phyloP scores from a whole-genome alignment of 2,888 invertebrate species.

The Nymphalis polychloros region DNA sequence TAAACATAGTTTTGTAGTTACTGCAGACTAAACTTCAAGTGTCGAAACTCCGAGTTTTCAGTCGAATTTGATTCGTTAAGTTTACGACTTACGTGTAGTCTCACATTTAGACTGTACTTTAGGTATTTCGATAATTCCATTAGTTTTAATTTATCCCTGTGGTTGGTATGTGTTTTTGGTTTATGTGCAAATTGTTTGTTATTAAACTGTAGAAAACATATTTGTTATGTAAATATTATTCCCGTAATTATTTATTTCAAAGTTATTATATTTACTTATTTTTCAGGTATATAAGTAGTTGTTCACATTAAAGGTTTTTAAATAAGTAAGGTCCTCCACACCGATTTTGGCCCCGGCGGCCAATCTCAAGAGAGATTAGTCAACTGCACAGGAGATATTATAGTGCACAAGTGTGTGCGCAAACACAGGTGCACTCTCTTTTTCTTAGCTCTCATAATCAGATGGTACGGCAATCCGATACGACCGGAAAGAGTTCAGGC shows the following conservation, averaged over 20 bases:
- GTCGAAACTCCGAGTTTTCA: conserved; percentile 40
- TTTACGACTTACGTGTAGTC: conserved; percentile 40
- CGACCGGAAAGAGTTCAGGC: no score
- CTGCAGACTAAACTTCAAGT: conserved; percentile 40
- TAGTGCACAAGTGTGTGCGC: no score
- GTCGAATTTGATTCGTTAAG: conserved; percentile 45
- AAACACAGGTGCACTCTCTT: no score
- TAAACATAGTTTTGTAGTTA: conserved; percentile 37
- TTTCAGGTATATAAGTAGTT: neutral
- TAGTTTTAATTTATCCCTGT: conserved; percentile 22
- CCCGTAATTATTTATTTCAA: no score
- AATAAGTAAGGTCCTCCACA: no score
- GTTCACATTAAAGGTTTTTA: neutral
- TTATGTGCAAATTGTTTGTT: neutral
- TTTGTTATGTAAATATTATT: no score
- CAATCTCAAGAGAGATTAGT: no score
- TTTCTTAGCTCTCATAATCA: no score
- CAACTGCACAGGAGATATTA: no score
- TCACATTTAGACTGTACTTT: conserved; percentile 30
- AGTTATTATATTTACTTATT: no score
- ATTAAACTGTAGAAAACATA: neutral
- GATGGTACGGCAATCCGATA: no score
- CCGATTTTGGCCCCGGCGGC: no score
- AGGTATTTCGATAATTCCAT: conserved; percentile 24
- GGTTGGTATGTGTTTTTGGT: neutral